Conservation (phyloP, 2,797 vertebrate species). For the Pterois miles region DNA sequence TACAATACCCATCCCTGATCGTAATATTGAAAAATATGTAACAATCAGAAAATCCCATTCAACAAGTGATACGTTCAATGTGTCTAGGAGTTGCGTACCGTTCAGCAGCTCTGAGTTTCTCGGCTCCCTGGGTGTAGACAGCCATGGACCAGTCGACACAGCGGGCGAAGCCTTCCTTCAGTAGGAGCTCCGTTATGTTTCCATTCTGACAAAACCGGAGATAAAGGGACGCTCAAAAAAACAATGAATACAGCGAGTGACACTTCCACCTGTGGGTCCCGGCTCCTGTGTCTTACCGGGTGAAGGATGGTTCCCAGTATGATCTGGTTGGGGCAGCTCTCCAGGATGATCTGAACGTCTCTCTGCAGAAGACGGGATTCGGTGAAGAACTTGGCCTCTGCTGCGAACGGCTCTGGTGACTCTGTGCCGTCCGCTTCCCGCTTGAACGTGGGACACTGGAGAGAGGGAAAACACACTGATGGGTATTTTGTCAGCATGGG, state of each 20-base stretch:
- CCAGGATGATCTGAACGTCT: slow-evolving; percentile 96
- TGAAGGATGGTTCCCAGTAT: slow-evolving; percentile 96
- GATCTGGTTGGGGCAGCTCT: slow-evolving; percentile 97
- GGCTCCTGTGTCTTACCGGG: slow-evolving; percentile 77
- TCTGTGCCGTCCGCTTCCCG: slow-evolving; percentile 91
- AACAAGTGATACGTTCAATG: not conserved
- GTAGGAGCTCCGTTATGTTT: slow-evolving; percentile 95
- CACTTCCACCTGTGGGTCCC: not conserved
- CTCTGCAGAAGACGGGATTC: slow-evolving; percentile 96
- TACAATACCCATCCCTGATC: too few relatives aligned
- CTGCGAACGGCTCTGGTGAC: slow-evolving; percentile 91
- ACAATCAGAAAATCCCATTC: not conserved
- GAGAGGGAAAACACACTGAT: not conserved
- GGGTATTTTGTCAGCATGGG: not conserved
- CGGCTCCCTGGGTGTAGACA: slow-evolving; percentile 93
- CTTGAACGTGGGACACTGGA: slow-evolving; percentile 93
- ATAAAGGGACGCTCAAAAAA: not conserved
- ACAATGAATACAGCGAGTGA: not conserved
- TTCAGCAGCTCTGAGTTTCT: slow-evolving; percentile 94
- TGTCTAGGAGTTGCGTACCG: slow-evolving; percentile 72
- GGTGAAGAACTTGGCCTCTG: slow-evolving; percentile 98
- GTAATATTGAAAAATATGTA: not conserved
- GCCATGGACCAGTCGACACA: slow-evolving; percentile 99
- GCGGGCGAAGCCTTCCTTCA: slow-evolving; percentile 97
- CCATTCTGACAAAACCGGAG: slow-evolving; percentile 86